Conservation (phyloP, 1,140 invertebrate genomes). For the Orussus abietinus region DNA sequence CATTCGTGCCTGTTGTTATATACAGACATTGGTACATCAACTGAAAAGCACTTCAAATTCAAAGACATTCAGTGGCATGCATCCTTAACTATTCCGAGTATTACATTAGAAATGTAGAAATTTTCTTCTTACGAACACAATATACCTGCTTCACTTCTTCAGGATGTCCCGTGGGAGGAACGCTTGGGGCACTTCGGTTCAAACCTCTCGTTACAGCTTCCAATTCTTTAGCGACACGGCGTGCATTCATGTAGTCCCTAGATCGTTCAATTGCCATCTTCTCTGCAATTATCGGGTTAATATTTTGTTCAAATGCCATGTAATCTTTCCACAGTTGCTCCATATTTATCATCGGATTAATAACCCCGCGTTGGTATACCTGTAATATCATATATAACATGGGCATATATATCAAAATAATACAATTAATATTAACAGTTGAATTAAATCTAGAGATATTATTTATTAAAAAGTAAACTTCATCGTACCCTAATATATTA, state of each 20-base stretch:
- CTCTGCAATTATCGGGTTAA: constrained; percentile 94
- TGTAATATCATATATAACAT: too few species aligned
- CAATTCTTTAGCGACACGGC: constrained; percentile 93
- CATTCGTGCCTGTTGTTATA: too few species aligned
- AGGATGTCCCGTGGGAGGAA: constrained; percentile 84
- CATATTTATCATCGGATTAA: constrained; percentile 97
- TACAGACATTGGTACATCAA: too few species aligned
- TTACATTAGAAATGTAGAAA: constrained; percentile 1
- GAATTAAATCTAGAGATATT: too few species aligned
- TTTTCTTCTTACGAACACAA: constrained; percentile 16
- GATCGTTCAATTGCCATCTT: constrained; percentile 88
- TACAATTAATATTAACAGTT: too few species aligned
- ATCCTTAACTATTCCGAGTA: too few species aligned
- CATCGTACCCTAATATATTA: too few species aligned
- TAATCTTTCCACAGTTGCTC: constrained; percentile 99
- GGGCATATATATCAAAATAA: too few species aligned
- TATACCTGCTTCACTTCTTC: constrained; percentile 91
- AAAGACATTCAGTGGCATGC: too few species aligned
- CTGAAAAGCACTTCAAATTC: too few species aligned
- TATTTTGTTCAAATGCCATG: constrained; percentile 88
- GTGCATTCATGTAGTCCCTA: constrained; percentile 96
- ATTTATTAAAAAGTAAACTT: too few species aligned
- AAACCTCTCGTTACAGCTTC: constrained; percentile 92
- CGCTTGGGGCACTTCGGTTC: constrained; percentile 89
- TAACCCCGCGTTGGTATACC: constrained; percentile 91